Conservation (phyloP, 2,113 vertebrate species). For the Corythoichthys haematopterus region DNA sequence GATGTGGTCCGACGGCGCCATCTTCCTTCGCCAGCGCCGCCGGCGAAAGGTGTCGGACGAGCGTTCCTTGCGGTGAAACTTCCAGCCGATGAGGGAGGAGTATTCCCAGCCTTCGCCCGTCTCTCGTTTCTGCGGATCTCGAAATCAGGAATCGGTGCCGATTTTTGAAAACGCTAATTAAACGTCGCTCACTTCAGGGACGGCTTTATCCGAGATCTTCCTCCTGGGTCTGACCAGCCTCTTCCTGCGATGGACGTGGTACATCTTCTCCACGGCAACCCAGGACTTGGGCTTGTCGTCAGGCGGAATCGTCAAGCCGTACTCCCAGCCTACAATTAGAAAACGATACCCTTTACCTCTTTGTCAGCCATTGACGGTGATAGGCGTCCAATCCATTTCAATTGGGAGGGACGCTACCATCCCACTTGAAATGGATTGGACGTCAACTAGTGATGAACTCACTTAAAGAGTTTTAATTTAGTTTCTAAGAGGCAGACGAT, state of each 20-base stretch:
- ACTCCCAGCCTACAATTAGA: constrained; percentile 85
- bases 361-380: too few relatives aligned
- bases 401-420: too few relatives aligned
- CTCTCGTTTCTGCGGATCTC: constrained; percentile 50
- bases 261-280: constrained; percentile 96
- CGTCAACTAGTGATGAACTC: too few relatives aligned
- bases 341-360: not conserved
- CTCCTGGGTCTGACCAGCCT: constrained; percentile 81
- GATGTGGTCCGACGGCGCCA: constrained; percentile 83
- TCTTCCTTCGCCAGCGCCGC: constrained; percentile 90
- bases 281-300: constrained; percentile 89
- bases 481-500: too few relatives aligned
- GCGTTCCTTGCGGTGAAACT: constrained; percentile 90
- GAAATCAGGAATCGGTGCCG: not conserved
- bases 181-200: constrained; percentile 65
- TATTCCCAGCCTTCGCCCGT: constrained; percentile 93
- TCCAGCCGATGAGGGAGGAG: constrained; percentile 94
- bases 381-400: too few relatives aligned
- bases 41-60: constrained; percentile 89
- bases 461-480: too few relatives aligned
- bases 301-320: constrained; percentile 91
- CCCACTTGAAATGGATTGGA: constrained; percentile 2
- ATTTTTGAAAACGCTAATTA: not conserved
- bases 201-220: constrained; percentile 68
- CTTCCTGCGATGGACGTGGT: constrained; percentile 86